Conservation (phyloP, 2,888 invertebrate species). For the Latheticus oryzae region DNA sequence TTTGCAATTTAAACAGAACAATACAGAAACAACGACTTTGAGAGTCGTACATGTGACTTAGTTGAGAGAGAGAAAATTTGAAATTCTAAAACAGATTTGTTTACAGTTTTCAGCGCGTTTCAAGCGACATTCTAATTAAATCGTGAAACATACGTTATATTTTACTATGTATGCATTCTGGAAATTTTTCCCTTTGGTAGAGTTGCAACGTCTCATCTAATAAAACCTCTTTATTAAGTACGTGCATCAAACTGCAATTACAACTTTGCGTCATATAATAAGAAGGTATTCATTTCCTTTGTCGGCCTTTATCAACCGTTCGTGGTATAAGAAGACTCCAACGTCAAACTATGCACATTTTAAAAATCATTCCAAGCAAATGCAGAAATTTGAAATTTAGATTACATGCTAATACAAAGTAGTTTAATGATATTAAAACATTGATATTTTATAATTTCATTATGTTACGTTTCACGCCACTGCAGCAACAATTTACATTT, state of each 20-base stretch:
- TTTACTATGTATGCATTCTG: background rate
- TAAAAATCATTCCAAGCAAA: background rate
- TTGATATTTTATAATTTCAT: conserved; percentile 26
- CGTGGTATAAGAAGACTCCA: conserved; percentile 7
- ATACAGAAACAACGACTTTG: conserved; percentile 30
- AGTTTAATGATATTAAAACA: conserved; percentile 18
- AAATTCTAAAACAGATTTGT: conserved; percentile 29
- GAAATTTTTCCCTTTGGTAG: conserved; percentile 13
- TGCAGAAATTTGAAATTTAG: conserved; percentile 13
- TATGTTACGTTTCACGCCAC: conserved; percentile 11
- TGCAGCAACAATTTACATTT: too few relatives aligned
- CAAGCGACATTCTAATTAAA: conserved; percentile 36
- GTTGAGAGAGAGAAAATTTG: conserved; percentile 24
- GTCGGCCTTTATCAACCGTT: conserved; percentile 1
- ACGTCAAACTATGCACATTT: conserved; percentile 25
- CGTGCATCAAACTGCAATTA: conserved; percentile 37
- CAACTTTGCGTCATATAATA: conserved; percentile 37
- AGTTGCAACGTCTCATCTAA: background rate
- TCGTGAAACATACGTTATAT: conserved; percentile 13
- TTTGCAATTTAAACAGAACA: conserved; percentile 39
- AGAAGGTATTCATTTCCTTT: conserved; percentile 29
- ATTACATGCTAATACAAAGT: conserved; percentile 21
- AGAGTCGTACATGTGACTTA: conserved; percentile 28
- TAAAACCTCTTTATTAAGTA: conserved; percentile 32
- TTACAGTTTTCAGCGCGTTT: conserved; percentile 1